A percentile compares a stretch with the other conserved stretches of the same genome.
Evolutionary conservation across 2,888 invertebrate genomes (phyloP).

Genomic region (Cataglyphis cursor): DNA sequence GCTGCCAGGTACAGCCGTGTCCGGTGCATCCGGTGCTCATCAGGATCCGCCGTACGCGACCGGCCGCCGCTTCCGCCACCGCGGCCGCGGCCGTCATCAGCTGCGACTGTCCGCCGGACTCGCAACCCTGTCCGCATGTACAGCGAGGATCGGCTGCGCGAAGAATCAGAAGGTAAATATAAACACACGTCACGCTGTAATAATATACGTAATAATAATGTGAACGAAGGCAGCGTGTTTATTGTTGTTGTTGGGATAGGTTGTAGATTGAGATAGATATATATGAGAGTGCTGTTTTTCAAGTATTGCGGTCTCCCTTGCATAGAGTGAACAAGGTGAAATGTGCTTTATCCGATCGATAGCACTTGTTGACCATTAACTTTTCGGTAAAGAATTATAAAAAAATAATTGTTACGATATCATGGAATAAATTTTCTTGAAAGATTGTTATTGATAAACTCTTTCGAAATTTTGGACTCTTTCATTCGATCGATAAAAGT

Average conservation of each 20-base stretch:
- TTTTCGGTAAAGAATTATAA: background rate
- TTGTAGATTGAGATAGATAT: slow-evolving; percentile 9
- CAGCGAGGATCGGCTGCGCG: slow-evolving; percentile 75
- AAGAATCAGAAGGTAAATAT: slow-evolving; percentile 80
- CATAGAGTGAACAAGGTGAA: background rate
- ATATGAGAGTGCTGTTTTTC: background rate
- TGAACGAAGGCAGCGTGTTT: background rate
- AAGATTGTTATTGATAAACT: background rate
- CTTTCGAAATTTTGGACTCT: background rate
- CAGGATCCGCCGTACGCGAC: slow-evolving; percentile 82
- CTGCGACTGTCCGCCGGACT: slow-evolving; percentile 84
- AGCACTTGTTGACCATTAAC: slow-evolving; percentile 47
- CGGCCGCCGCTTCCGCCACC: slow-evolving; percentile 53
- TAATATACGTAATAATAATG: background rate
- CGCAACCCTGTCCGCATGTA: slow-evolving; percentile 82
- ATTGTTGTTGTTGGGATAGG: slow-evolving; percentile 19
- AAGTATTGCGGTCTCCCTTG: background rate
- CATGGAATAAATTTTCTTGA: background rate
- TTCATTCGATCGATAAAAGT: slow-evolving; percentile 44
- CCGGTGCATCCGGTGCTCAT: slow-evolving; percentile 85
- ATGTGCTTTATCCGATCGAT: slow-evolving; percentile 15
- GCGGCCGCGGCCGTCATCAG: slow-evolving; percentile 59
- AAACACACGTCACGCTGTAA: slow-evolving; percentile 35
- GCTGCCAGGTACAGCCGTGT: slow-evolving; percentile 84
- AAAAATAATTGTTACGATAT: background rate